Percentiles rank a stretch among this genome's conserved stretches.
These are phyloP conservation scores for Loriculus beryllinus DNA, from an alignment of 2,797 vertebrate species.

Conservation along the genomic window DNA sequence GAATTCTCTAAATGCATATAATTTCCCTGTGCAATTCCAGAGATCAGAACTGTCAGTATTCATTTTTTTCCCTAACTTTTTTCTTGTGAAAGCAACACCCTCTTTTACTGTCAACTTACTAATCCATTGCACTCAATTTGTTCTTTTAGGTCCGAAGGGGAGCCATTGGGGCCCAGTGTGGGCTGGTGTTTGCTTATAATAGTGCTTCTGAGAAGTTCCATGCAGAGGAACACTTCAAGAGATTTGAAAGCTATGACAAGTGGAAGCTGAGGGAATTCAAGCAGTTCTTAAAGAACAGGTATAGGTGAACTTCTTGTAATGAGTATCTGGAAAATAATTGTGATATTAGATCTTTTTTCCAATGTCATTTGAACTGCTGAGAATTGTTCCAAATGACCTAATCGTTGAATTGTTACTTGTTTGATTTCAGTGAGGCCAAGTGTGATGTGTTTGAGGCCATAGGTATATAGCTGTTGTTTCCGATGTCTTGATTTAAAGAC, in stretches of 20 bases:
- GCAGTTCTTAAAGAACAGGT: conserved; percentile 90
- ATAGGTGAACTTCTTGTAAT: background rate
- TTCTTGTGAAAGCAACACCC: background rate
- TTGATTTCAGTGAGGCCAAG: background rate
- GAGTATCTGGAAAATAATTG: background rate
- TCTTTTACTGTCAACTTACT: background rate
- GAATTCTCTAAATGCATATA: background rate
- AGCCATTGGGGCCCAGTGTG: conserved; percentile 92
- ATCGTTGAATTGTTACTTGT: background rate
- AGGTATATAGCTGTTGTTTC: background rate
- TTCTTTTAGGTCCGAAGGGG: conserved; percentile 88
- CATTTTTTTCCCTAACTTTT: background rate
- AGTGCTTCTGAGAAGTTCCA: conserved; percentile 83
- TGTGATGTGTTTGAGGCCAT: background rate
- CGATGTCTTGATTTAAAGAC: background rate
- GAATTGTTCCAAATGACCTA: background rate
- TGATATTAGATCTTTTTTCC: rapidly evolving
- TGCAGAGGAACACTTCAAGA: conserved; percentile 91
- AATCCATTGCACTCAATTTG: background rate
- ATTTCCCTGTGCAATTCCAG: background rate
- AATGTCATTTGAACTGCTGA: rapidly evolving
- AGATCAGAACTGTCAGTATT: background rate
- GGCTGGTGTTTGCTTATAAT: conserved; percentile 92
- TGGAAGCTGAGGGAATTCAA: conserved; percentile 91
- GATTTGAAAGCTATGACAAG: conserved; percentile 87